Percentiles rank a stretch among this genome's conserved stretches.
Conservation (phyloP, 2,888 invertebrate species). For the Nezara viridula region DNA sequence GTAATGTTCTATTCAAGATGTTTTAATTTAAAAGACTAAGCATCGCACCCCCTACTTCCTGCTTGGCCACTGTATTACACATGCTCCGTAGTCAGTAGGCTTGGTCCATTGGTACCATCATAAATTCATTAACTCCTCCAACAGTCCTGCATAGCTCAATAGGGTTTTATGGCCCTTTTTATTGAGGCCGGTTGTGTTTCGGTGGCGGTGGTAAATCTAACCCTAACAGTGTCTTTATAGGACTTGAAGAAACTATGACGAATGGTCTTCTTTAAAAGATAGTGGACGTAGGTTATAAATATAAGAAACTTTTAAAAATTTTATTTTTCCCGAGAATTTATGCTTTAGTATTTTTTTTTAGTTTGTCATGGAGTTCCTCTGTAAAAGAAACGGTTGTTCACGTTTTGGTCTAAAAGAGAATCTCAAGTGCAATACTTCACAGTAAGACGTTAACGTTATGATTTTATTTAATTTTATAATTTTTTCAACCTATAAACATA, state of each 20-base stretch:
- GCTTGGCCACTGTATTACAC: neutral
- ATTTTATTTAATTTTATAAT: no score
- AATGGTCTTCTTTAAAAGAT: neutral
- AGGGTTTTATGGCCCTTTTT: slow-evolving; percentile 34
- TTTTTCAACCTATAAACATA: no score
- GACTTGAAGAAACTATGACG: slow-evolving; percentile 15
- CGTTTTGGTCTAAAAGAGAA: no score
- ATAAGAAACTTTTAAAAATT: neutral
- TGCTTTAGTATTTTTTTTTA: neutral
- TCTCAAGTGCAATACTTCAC: neutral
- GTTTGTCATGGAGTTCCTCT: no score
- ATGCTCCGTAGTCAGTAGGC: neutral
- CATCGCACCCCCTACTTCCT: neutral
- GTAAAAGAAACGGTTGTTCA: neutral
- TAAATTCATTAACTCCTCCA: slow-evolving; percentile 37
- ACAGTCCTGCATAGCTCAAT: slow-evolving; percentile 29
- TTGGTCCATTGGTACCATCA: neutral
- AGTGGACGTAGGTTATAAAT: neutral
- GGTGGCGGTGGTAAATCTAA: slow-evolving; percentile 37
- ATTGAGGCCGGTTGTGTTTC: slow-evolving; percentile 26
- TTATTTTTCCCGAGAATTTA: neutral
- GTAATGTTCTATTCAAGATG: no score
- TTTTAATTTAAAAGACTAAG: no score
- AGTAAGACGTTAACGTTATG: no score
- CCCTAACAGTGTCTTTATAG: slow-evolving; percentile 13